phyloP scores from a whole-genome alignment of 2,113 vertebrate genomes.

The Nycticryphes semicollaris region DNA sequence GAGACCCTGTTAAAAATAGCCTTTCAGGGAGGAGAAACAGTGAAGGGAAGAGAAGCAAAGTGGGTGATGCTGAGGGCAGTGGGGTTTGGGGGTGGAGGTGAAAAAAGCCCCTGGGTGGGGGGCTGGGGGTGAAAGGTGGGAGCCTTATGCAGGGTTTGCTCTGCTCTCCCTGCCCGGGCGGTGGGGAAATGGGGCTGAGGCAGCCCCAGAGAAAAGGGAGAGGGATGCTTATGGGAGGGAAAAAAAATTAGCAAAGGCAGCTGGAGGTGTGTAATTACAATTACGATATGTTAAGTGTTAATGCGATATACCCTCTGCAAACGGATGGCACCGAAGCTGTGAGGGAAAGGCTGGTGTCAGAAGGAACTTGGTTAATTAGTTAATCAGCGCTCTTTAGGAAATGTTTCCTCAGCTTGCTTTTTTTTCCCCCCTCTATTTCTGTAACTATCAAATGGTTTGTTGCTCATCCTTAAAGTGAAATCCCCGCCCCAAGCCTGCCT shows the following conservation, averaged over 20 bases:
- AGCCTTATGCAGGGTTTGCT: neutral
- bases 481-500: neutral
- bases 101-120: neutral
- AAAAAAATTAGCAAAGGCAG: neutral
- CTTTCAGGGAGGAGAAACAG: neutral
- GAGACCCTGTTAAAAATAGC: neutral
- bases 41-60: neutral
- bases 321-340: neutral
- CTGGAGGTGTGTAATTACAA: neutral
- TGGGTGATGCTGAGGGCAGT: neutral
- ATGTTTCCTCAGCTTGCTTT: neutral
- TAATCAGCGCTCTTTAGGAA: conserved; percentile 52
- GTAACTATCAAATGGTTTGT: neutral
- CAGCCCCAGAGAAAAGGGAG: neutral
- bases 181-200: neutral
- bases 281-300: neutral
- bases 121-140: neutral
- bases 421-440: neutral
- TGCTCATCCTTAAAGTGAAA: conserved; percentile 34
- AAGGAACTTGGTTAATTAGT: conserved; percentile 52
- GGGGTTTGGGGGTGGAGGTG: neutral
- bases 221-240: neutral
- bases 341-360: neutral
- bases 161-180: neutral
- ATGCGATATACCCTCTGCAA: neutral